phyloP scores from a whole-genome alignment of 2,797 vertebrate genomes.

The Esox masquinongy region DNA sequence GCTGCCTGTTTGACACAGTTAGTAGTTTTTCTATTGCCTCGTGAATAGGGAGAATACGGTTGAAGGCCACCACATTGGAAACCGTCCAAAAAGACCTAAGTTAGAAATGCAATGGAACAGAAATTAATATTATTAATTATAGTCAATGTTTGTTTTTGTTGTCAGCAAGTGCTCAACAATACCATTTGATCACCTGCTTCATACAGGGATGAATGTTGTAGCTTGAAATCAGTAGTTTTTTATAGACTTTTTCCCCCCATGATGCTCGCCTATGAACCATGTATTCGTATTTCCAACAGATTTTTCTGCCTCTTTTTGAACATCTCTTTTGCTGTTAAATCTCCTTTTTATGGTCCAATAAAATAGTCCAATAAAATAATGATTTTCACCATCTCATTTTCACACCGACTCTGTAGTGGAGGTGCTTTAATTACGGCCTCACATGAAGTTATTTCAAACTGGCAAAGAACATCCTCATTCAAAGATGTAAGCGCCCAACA shows the following conservation, averaged over 20 bases:
- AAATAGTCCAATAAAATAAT: constrained; percentile 66
- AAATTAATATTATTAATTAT: too few species aligned
- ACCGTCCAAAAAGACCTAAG: neutral
- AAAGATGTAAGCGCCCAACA: constrained; percentile 36
- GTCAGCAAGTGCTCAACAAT: too few species aligned
- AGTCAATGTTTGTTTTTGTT: too few species aligned
- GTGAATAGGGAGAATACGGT: constrained; percentile 43
- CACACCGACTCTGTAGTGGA: constrained; percentile 33
- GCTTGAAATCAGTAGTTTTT: too few species aligned
- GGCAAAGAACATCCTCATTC: constrained; percentile 34
- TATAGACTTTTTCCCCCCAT: too few species aligned
- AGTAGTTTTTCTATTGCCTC: constrained; percentile 30
- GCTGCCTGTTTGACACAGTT: constrained; percentile 49
- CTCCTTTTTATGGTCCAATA: constrained; percentile 69
- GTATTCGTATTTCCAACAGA: neutral
- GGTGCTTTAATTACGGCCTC: constrained; percentile 35
- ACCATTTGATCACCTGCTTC: too few species aligned
- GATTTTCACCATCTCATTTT: constrained; percentile 54
- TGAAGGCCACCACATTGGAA: constrained; percentile 47
- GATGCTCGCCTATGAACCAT: too few species aligned
- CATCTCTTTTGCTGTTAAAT: constrained; percentile 59
- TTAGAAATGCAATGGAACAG: too few species aligned
- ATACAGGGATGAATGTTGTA: too few species aligned
- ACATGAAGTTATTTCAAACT: constrained; percentile 39
- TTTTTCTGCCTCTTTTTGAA: constrained; percentile 47